Conservation (phyloP, 2,888 invertebrate genomes). For the Daptonema setosum region DNA sequence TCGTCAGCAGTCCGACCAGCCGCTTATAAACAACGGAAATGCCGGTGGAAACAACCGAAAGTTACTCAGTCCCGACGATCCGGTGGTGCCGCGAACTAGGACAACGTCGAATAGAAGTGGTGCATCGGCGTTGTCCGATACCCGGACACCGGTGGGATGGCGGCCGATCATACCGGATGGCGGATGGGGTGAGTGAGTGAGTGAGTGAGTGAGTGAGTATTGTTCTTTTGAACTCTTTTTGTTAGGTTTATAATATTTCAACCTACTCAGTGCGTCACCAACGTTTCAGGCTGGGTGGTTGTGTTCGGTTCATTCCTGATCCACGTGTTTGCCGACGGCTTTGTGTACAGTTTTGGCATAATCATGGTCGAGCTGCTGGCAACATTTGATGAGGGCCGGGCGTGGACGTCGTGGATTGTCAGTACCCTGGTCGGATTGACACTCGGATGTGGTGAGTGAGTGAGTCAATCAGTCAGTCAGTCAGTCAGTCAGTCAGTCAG, state of each 20-base stretch:
- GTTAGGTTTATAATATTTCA: too few species aligned
- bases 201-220: too few species aligned
- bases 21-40: too few species aligned
- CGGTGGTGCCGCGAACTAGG: too few species aligned
- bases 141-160: too few species aligned
- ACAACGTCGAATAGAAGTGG: too few species aligned
- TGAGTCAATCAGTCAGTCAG: background rate
- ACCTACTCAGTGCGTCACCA: background rate
- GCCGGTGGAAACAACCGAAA: too few species aligned
- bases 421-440: constrained; percentile 86
- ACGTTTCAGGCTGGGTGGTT: background rate
- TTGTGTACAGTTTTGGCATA: constrained; percentile 69
- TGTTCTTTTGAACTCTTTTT: too few species aligned
- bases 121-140: too few species aligned
- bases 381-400: constrained; percentile 61
- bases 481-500: too few species aligned
- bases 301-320: constrained; percentile 65
- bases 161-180: background rate
- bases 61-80: too few species aligned
- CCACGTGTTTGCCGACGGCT: constrained; percentile 74
- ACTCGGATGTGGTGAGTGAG: constrained; percentile 43
- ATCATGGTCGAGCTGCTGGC: constrained; percentile 63
- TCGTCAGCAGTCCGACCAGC: too few species aligned
- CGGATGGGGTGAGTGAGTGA: background rate
- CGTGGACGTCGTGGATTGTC: constrained; percentile 70